Evolutionary conservation across 2,113 vertebrate species (phyloP).

Genomic region (Tympanuchus pallidicinctus): DNA sequence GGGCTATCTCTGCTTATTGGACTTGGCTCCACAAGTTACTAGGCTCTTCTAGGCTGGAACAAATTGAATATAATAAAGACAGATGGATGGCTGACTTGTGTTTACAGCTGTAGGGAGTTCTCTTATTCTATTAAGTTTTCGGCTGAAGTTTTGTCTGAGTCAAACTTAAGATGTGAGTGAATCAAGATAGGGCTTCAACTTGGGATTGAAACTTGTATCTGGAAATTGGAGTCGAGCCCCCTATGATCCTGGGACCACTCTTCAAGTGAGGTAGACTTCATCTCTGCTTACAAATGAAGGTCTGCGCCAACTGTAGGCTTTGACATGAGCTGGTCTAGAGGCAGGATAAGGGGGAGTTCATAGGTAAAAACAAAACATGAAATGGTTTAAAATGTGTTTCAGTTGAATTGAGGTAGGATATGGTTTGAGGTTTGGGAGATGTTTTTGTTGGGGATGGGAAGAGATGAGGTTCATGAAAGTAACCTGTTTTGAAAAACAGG

Average conservation of each 20-base stretch:
- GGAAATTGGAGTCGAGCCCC: background rate
- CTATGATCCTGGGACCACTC: background rate
- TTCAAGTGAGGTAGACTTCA: background rate
- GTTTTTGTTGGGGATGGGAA: background rate
- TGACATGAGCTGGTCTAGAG: background rate
- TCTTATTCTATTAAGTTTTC: background rate
- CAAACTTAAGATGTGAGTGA: background rate
- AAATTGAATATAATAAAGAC: constrained; percentile 49
- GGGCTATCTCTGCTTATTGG: background rate
- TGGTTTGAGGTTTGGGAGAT: background rate
- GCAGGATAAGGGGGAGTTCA: background rate
- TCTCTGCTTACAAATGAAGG: background rate
- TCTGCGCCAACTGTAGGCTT: background rate
- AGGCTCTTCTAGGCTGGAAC: background rate
- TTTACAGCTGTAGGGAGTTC: constrained; percentile 25
- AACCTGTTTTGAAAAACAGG: background rate
- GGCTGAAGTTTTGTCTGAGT: background rate
- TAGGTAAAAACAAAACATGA: background rate
- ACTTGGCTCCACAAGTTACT: background rate
- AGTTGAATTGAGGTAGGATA: background rate
- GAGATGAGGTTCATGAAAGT: background rate
- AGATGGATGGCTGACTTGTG: constrained; percentile 25
- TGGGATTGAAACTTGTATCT: background rate
- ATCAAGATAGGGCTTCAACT: background rate
- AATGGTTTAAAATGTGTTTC: background rate